Evolutionary conservation across 2,888 invertebrate species (phyloP).

Genomic region (Pollenia angustigena): DNA sequence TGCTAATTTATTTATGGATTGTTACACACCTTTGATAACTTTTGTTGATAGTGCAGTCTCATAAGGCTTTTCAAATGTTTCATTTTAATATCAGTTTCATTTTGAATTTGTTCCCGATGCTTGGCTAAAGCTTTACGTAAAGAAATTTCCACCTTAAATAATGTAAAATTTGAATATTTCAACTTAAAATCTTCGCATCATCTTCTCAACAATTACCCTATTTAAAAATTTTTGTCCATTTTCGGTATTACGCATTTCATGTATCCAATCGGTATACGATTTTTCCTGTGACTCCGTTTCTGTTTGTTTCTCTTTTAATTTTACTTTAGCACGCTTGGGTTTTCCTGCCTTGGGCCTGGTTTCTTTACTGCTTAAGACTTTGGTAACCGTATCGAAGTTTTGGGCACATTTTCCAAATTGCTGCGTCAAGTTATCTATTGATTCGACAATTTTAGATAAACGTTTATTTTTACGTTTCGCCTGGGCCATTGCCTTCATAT

Average conservation of each 20-base stretch:
- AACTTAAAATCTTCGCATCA: not conserved
- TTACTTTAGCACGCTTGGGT: not conserved
- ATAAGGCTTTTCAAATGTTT: constrained; percentile 80
- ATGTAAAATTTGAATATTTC: not conserved
- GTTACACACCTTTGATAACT: constrained; percentile 78
- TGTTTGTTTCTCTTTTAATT: constrained; percentile 53
- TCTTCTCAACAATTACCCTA: constrained; percentile 75
- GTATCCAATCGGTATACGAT: constrained; percentile 82
- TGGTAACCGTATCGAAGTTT: constrained; percentile 77
- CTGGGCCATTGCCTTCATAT: constrained; percentile 75
- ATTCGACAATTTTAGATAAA: constrained; percentile 75
- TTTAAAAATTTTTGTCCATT: constrained; percentile 82
- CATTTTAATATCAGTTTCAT: constrained; percentile 79
- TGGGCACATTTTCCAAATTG: constrained; percentile 78
- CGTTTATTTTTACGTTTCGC: constrained; percentile 76
- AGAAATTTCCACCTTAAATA: constrained; percentile 78
- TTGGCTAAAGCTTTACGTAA: constrained; percentile 79
- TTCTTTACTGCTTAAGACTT: constrained; percentile 53
- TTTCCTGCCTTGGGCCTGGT: not conserved
- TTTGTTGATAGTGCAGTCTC: constrained; percentile 80
- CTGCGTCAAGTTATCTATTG: constrained; percentile 77
- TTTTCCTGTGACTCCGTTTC: constrained; percentile 72
- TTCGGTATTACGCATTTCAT: constrained; percentile 80
- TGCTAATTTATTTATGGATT: not conserved
- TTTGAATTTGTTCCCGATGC: constrained; percentile 79